Percentiles rank a stretch among this genome's conserved stretches.
These are phyloP conservation scores for Desmophyllum pertusum DNA, from an alignment of 92 coral and sea anemone species.

Conservation along the genomic window DNA sequence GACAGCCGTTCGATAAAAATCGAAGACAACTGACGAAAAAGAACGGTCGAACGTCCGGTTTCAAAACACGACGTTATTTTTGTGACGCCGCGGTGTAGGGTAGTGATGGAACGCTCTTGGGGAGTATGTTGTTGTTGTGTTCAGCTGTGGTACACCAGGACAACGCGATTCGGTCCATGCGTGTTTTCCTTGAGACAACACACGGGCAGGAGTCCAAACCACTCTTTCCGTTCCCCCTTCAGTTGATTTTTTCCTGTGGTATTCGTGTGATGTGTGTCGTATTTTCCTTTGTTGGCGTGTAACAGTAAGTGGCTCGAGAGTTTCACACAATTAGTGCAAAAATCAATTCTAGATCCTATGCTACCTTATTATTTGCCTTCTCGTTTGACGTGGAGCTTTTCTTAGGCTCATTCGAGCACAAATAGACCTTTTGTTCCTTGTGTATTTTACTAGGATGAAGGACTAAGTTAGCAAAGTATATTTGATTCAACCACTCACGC, in stretches of 20 bases:
- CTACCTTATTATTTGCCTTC: conserved; percentile 4
- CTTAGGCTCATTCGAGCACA: neutral
- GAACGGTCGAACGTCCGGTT: neutral
- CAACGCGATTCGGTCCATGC: conserved; percentile 28
- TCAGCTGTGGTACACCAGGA: conserved; percentile 36
- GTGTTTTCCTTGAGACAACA: conserved; percentile 28
- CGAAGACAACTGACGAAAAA: neutral
- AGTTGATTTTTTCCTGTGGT: conserved; percentile 28
- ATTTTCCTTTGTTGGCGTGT: conserved; percentile 7
- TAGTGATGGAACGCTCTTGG: conserved; percentile 41
- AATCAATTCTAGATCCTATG: conserved; percentile 1
- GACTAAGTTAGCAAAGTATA: neutral
- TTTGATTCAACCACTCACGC: conserved; percentile 8
- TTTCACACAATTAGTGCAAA: neutral
- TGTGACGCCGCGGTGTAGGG: conserved; percentile 5
- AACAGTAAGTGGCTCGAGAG: conserved; percentile 5
- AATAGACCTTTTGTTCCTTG: neutral
- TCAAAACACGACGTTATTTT: conserved; percentile 15
- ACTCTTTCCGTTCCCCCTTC: conserved; percentile 45
- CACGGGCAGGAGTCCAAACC: conserved; percentile 45
- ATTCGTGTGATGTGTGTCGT: conserved; percentile 17
- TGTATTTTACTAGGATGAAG: neutral
- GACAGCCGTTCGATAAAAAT: neutral
- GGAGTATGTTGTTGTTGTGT: conserved; percentile 41
- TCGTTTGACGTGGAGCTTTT: neutral